Percentiles rank a stretch among this genome's conserved stretches.
phyloP scores from a whole-genome alignment of 2,797 vertebrate genomes.

The Myiotriccus ornatus region DNA sequence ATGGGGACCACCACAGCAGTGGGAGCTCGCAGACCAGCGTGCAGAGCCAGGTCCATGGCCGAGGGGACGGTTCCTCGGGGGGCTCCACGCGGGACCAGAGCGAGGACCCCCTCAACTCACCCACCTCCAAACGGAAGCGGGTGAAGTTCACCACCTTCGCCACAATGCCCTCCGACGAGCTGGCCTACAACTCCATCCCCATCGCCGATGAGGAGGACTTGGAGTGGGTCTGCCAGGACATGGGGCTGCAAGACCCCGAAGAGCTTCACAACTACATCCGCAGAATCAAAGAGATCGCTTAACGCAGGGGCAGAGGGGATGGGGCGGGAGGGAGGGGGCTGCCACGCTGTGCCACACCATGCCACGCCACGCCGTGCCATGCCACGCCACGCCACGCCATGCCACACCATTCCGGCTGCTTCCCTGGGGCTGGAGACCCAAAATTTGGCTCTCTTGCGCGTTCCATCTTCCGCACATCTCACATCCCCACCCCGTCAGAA shows the following conservation, averaged over 20 bases:
- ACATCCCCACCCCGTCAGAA: not conserved
- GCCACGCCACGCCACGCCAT: not conserved
- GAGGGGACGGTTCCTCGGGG: conserved; percentile 91
- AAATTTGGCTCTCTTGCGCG: not conserved
- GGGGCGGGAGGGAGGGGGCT: not conserved
- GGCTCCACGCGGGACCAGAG: conserved; percentile 91
- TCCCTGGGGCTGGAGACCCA: not conserved
- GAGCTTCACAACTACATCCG: conserved; percentile 95
- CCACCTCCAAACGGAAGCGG: conserved; percentile 95
- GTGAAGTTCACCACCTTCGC: conserved; percentile 98
- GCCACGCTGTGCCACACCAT: not conserved
- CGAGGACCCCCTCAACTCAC: conserved; percentile 91
- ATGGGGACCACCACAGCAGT: conserved; percentile 93
- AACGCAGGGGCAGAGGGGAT: conserved; percentile 49
- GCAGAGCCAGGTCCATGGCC: conserved; percentile 94
- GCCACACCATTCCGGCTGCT: not conserved
- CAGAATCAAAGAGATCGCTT: conserved; percentile 97
- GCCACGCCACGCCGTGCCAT: not conserved
- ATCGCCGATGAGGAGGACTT: conserved; percentile 94
- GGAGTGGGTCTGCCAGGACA: conserved; percentile 97
- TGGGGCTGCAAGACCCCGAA: conserved; percentile 92
- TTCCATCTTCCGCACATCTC: not conserved
- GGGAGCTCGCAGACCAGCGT: conserved; percentile 97
- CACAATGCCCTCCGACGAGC: conserved; percentile 91
- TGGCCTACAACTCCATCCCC: conserved; percentile 96